These are phyloP conservation scores for Hymenochirus boettgeri DNA, from an alignment of 2,113 vertebrate genomes.

Conservation along the genomic window DNA sequence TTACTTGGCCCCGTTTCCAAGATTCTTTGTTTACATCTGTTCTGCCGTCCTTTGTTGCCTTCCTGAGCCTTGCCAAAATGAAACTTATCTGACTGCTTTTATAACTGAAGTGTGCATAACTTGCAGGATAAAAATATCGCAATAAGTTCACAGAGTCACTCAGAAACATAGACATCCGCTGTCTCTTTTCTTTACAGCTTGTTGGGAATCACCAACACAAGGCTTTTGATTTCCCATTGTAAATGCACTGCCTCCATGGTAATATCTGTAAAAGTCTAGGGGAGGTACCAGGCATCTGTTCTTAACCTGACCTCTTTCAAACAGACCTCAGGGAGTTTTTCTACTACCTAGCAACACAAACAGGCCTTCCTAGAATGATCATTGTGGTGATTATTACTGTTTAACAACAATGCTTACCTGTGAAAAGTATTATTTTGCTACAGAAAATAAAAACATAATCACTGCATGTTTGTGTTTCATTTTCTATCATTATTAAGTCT, in stretches of 20 bases:
- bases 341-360: background rate
- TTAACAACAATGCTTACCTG: too few species aligned
- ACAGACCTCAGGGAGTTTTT: background rate
- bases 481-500: too few species aligned
- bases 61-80: conserved; percentile 9
- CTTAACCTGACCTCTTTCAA: background rate
- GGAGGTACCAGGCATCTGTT: background rate
- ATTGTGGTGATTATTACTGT: too few species aligned
- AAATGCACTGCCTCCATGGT: background rate
- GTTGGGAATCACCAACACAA: background rate
- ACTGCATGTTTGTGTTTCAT: too few species aligned
- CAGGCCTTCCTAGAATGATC: too few species aligned
- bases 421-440: too few species aligned
- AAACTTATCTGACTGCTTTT: conserved; percentile 22
- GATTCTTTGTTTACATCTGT: conserved; percentile 15
- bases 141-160: background rate
- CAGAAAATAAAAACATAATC: too few species aligned
- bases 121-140: background rate
- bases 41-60: conserved; percentile 12
- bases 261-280: background rate
- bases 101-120: background rate
- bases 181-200: background rate
- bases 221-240: background rate
- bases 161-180: background rate
- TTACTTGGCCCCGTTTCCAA: conserved; percentile 18